These are phyloP conservation scores for Tonatia bakeri DNA, from an alignment of 2,113 vertebrate species.

Conservation along the genomic window DNA sequence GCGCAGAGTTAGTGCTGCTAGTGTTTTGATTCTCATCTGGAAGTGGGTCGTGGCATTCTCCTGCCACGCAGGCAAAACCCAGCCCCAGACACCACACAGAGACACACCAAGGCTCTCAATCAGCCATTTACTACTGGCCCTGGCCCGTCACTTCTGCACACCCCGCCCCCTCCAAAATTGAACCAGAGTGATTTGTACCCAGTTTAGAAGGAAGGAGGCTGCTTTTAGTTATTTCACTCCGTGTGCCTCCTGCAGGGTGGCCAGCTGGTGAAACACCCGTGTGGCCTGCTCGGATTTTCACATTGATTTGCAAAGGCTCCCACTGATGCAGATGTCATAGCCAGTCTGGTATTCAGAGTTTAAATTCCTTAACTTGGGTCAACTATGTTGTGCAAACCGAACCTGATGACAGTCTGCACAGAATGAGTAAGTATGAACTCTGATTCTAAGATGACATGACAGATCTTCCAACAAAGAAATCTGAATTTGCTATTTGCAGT, in stretches of 20 bases:
- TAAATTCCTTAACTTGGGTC: constrained; percentile 65
- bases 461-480: constrained; percentile 48
- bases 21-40: neutral
- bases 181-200: neutral
- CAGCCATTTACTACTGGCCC: neutral
- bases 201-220: constrained; percentile 12
- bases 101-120: neutral
- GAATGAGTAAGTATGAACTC: neutral
- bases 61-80: neutral
- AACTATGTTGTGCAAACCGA: constrained; percentile 36
- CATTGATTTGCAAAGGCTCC: constrained; percentile 43
- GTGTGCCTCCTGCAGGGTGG: constrained; percentile 11
- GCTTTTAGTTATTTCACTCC: constrained; percentile 31
- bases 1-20: neutral
- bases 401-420: constrained; percentile 24
- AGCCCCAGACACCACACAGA: neutral
- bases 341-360: constrained; percentile 49
- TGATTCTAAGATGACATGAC: constrained; percentile 16
- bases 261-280: constrained; percentile 31
- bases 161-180: neutral
- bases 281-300: constrained; percentile 44
- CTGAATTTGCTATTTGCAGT: neutral
- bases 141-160: neutral
- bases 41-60: neutral
- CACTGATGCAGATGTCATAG: constrained; percentile 39